These are phyloP conservation scores for Hirtodrosophila confusa DNA, from an alignment of 2,888 invertebrate genomes.

Conservation along the genomic window DNA sequence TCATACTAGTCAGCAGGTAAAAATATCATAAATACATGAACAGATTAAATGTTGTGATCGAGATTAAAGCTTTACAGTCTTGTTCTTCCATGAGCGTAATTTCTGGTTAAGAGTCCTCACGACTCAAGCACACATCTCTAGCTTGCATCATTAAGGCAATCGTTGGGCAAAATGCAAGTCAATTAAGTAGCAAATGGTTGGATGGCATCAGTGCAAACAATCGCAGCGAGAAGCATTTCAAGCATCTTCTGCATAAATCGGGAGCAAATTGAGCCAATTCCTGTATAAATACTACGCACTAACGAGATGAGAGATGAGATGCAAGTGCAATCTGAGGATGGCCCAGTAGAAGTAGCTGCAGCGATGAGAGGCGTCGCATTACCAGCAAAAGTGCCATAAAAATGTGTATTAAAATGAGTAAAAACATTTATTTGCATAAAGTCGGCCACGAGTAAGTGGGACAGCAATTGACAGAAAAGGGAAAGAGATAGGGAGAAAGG, in stretches of 20 bases:
- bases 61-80: neutral
- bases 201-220: conserved; percentile 71
- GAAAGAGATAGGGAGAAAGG: conserved; percentile 7
- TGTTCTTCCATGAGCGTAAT: neutral
- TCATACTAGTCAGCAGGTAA: no score
- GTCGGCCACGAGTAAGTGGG: conserved; percentile 57
- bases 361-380: conserved; percentile 60
- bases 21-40: no score
- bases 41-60: no score
- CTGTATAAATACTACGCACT: conserved; percentile 72
- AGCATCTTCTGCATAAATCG: conserved; percentile 77
- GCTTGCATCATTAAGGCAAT: conserved; percentile 52
- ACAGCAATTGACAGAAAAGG: conserved; percentile 52
- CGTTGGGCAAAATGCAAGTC: conserved; percentile 71
- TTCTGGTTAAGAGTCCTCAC: neutral
- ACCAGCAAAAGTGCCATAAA: conserved; percentile 76
- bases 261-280: conserved; percentile 79
- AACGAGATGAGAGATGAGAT: conserved; percentile 61
- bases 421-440: conserved; percentile 80
- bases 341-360: conserved; percentile 29
- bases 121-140: conserved; percentile 22
- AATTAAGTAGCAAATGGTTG: conserved; percentile 80
- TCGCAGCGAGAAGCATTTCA: conserved; percentile 62
- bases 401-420: conserved; percentile 80
- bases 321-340: conserved; percentile 10